Evolutionary conservation across 2,797 vertebrate species (phyloP).

Genomic region (Bovichtus variegatus): DNA sequence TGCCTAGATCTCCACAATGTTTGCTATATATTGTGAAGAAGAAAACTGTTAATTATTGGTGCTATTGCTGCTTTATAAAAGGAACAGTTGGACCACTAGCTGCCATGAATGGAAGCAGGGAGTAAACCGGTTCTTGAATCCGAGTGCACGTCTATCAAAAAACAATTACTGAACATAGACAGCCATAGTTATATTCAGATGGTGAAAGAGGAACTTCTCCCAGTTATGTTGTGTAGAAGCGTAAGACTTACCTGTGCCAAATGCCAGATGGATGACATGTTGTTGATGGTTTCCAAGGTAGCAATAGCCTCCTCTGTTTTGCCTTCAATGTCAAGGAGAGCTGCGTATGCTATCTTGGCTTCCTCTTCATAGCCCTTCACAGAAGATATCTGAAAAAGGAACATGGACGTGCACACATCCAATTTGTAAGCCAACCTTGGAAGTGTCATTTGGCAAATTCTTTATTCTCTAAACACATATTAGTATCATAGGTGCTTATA

Average conservation of each 20-base stretch:
- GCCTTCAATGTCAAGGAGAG: constrained; percentile 93
- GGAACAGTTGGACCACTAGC: background rate
- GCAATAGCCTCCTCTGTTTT: constrained; percentile 92
- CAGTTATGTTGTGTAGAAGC: background rate
- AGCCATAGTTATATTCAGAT: background rate
- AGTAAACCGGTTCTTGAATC: background rate
- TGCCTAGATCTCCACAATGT: background rate
- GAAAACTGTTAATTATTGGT: background rate
- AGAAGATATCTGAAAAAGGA: constrained; percentile 83
- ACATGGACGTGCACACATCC: background rate
- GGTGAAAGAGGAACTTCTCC: background rate
- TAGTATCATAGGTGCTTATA: background rate
- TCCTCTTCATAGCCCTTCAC: constrained; percentile 90
- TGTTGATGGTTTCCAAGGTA: constrained; percentile 92
- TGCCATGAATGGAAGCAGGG: background rate
- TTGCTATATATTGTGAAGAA: background rate
- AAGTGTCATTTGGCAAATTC: background rate
- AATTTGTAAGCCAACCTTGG: background rate
- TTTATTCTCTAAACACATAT: background rate
- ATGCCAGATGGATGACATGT: constrained; percentile 92
- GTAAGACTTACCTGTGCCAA: constrained; percentile 89
- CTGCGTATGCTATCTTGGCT: constrained; percentile 89
- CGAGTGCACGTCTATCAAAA: background rate
- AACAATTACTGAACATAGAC: background rate
- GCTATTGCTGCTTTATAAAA: background rate